These are phyloP conservation scores for Patagioenas fasciata DNA, from an alignment of 2,113 vertebrate genomes.

Conservation along the genomic window DNA sequence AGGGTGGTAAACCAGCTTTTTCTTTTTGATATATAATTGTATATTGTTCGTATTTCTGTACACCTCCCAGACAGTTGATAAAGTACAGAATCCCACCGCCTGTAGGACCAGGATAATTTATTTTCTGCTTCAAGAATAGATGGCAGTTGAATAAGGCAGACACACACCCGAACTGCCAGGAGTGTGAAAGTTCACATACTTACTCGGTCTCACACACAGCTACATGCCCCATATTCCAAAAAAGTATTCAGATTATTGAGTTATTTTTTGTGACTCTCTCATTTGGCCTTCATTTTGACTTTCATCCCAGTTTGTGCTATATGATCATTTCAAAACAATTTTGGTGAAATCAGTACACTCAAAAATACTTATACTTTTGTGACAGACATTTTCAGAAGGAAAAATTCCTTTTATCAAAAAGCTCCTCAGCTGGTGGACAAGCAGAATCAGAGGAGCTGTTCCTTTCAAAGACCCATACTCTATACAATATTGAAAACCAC, in stretches of 20 bases:
- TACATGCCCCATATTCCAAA: neutral
- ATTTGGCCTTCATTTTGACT: neutral
- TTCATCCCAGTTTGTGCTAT: neutral
- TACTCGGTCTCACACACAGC: fast-evolving
- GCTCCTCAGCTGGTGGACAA: neutral
- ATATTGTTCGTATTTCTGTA: neutral
- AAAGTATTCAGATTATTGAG: neutral
- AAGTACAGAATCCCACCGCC: neutral
- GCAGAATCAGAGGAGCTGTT: neutral
- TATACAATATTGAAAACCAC: neutral
- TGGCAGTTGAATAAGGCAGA: neutral
- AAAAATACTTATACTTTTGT: neutral
- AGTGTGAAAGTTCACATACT: neutral
- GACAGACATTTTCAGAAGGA: neutral
- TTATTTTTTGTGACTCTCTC: neutral
- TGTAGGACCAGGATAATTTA: neutral
- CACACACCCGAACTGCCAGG: neutral
- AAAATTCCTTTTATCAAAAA: neutral
- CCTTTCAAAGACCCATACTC: neutral
- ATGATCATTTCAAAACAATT: neutral
- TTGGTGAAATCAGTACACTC: neutral
- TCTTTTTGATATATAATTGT: neutral
- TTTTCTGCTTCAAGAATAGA: neutral
- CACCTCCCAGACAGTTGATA: neutral
- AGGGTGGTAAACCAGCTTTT: neutral